These are phyloP conservation scores for Tetramorium alpestre DNA, from an alignment of 1,140 invertebrate species.

Conservation along the genomic window DNA sequence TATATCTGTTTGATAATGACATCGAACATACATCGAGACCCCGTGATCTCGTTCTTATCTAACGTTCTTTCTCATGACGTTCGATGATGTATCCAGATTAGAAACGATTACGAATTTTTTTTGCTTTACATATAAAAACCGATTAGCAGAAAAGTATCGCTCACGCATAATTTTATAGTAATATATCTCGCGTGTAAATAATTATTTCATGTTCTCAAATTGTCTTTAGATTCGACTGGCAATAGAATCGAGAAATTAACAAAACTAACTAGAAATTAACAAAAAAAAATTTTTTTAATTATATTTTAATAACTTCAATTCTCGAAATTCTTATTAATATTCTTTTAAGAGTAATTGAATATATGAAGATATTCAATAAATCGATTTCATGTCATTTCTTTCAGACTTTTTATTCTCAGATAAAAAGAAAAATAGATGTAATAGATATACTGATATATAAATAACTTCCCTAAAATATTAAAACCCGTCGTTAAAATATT, in stretches of 20 bases:
- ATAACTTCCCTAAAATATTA: not conserved
- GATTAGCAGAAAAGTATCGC: not conserved
- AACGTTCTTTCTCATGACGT: conserved; percentile 15
- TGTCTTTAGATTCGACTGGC: not conserved
- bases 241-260: no score
- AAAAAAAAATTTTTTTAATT: not conserved
- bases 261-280: not conserved
- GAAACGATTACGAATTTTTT: conserved; percentile 18
- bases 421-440: not conserved
- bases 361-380: not conserved
- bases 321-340: not conserved
- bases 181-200: not conserved
- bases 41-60: conserved; percentile 37
- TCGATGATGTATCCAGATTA: conserved; percentile 24
- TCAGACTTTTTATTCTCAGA: not conserved
- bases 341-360: not conserved
- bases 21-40: conserved; percentile 26
- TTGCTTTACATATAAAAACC: not conserved
- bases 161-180: not conserved
- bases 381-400: not conserved
- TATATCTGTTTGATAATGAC: conserved; percentile 55
- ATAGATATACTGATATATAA: no score
- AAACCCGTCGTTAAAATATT: not conserved
- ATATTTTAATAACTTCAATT: not conserved
- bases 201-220: not conserved